Percentiles rank a stretch among this genome's conserved stretches.
phyloP scores from a whole-genome alignment of 2,113 vertebrate species.

The Saccopteryx leptura region DNA sequence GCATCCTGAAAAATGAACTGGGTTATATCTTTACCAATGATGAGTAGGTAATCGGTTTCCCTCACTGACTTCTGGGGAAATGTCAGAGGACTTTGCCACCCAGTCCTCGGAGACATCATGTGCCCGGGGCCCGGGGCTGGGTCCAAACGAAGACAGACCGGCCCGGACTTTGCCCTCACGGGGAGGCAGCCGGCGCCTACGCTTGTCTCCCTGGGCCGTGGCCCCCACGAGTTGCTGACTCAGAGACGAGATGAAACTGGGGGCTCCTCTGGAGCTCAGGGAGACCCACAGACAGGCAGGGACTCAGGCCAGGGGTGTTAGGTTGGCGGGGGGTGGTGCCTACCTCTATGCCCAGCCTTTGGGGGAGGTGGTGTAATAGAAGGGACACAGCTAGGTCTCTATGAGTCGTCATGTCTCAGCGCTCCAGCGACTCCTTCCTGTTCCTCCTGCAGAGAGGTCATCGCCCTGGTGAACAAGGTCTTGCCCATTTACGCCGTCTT shows the following conservation, averaged over 20 bases:
- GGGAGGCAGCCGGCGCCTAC: background rate
- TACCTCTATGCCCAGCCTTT: background rate
- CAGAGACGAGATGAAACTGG: background rate
- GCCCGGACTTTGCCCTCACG: background rate
- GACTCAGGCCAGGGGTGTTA: too few relatives aligned
- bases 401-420: accelerated
- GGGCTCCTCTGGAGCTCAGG: background rate
- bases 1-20: constrained; percentile 87
- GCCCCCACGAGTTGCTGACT: background rate
- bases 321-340: too few relatives aligned
- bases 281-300: background rate
- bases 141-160: background rate
- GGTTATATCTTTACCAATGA: constrained; percentile 93
- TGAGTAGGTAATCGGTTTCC: constrained; percentile 88
- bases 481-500: constrained; percentile 85
- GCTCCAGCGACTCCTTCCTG: background rate
- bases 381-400: background rate
- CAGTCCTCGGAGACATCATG: background rate
- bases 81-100: background rate
- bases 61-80: background rate
- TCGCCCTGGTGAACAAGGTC: constrained; percentile 84
- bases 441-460: constrained; percentile 82
- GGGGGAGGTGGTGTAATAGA: background rate
- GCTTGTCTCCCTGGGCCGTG: accelerated
- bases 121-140: background rate